phyloP scores from a whole-genome alignment of 2,797 vertebrate species.

The Hippocampus kuda region DNA sequence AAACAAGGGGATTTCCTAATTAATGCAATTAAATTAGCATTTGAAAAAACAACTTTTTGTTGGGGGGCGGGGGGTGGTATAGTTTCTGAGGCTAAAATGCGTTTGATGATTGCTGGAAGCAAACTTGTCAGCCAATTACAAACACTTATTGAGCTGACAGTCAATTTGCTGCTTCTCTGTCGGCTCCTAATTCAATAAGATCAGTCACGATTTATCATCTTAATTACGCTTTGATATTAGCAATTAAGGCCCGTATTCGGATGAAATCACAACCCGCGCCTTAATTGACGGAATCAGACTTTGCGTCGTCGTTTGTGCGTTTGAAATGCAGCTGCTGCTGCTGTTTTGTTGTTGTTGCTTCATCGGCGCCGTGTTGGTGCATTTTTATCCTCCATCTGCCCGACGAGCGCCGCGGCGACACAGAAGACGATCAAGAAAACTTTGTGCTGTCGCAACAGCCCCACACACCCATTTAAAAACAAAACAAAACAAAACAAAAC shows the following conservation, averaged over 20 bases:
- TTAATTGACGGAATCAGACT: constrained; percentile 72
- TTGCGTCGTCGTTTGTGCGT: constrained; percentile 56
- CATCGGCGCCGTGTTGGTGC: constrained; percentile 45
- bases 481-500: too few species aligned
- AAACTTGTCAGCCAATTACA: constrained; percentile 65
- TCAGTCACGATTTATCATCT: constrained; percentile 74
- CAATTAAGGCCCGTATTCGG: constrained; percentile 74
- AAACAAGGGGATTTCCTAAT: not conserved
- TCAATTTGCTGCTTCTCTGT: constrained; percentile 69
- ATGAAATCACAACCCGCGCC: constrained; percentile 73
- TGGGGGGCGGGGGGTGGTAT: not conserved
- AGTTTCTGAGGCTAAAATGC: constrained; percentile 34
- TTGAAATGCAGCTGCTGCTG: constrained; percentile 30
- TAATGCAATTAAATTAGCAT: not conserved
- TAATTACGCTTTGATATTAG: constrained; percentile 77
- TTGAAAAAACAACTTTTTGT: constrained; percentile 5
- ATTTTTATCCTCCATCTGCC: constrained; percentile 58
- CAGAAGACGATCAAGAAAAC: constrained; percentile 2
- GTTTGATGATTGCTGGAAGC: constrained; percentile 48
- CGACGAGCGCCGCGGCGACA: constrained; percentile 34
- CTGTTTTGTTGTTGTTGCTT: constrained; percentile 52
- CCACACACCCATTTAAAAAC: not conserved
- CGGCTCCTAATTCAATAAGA: constrained; percentile 75
- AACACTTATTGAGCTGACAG: constrained; percentile 80
- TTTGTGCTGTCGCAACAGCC: not conserved